phyloP scores from a whole-genome alignment of 2,113 vertebrate species.

The Chloebia gouldiae region DNA sequence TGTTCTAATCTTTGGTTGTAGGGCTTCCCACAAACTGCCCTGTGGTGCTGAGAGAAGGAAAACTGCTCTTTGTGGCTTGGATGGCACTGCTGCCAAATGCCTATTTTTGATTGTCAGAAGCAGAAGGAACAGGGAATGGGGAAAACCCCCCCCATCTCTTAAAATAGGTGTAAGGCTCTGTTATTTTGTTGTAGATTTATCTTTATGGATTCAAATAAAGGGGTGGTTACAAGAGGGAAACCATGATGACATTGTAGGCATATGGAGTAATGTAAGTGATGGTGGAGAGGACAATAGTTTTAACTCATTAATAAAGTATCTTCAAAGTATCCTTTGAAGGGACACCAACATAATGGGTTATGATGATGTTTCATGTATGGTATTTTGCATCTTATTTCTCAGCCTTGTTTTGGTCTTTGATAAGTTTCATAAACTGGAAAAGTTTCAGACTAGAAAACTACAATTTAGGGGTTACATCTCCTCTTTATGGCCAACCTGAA shows the following conservation, averaged over 20 bases:
- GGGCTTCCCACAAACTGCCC: neutral
- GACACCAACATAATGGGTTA: neutral
- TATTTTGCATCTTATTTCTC: neutral
- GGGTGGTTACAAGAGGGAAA: neutral
- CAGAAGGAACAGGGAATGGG: neutral
- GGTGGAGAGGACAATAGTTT: neutral
- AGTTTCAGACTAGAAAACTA: neutral
- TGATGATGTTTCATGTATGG: neutral
- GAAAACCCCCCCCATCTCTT: too few relatives aligned
- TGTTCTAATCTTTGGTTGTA: neutral
- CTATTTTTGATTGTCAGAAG: neutral
- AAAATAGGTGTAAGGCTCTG: neutral
- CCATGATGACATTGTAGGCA: neutral
- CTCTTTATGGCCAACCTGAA: neutral
- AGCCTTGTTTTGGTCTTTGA: neutral
- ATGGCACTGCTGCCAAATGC: neutral
- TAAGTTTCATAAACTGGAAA: neutral
- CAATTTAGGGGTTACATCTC: neutral
- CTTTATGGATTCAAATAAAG: neutral
- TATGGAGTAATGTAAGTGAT: neutral
- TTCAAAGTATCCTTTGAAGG: neutral
- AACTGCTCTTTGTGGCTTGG: neutral
- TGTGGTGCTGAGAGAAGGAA: neutral
- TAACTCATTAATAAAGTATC: neutral
- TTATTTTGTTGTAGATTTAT: neutral